Evolutionary conservation across 2,888 invertebrate genomes (phyloP).

Genomic region (Mylabris sibirica): DNA sequence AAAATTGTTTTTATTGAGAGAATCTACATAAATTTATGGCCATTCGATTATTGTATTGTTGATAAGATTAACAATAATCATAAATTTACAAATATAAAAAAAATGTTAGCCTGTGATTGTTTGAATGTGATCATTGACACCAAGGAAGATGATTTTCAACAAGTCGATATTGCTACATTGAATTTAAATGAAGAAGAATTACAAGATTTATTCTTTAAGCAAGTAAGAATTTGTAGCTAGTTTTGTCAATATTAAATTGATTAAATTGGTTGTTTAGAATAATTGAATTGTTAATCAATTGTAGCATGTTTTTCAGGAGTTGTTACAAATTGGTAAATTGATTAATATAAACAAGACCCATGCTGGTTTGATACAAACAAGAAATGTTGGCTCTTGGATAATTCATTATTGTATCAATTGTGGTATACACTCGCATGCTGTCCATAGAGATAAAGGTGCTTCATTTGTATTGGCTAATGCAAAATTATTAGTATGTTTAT

Average conservation of each 20-base stretch:
- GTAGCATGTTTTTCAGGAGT: slow-evolving; percentile 60
- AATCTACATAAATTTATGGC: not conserved
- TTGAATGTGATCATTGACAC: slow-evolving; percentile 74
- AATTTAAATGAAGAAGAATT: slow-evolving; percentile 68
- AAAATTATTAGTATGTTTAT: slow-evolving; percentile 66
- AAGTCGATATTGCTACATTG: slow-evolving; percentile 66
- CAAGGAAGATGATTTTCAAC: slow-evolving; percentile 66
- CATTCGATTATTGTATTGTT: not conserved
- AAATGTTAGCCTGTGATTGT: slow-evolving; percentile 78
- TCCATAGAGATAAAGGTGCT: slow-evolving; percentile 66
- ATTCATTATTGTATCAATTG: slow-evolving; percentile 72
- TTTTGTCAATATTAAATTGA: slow-evolving; percentile 3
- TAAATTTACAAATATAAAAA: not conserved
- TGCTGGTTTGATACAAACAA: slow-evolving; percentile 66
- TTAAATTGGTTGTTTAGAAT: not conserved
- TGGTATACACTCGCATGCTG: slow-evolving; percentile 69
- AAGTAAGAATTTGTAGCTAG: slow-evolving; percentile 62
- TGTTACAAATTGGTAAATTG: slow-evolving; percentile 64
- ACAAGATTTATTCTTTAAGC: slow-evolving; percentile 72
- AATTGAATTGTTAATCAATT: not conserved
- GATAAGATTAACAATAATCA: not conserved
- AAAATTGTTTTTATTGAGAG: no score
- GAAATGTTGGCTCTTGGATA: slow-evolving; percentile 68
- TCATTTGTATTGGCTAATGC: slow-evolving; percentile 65
- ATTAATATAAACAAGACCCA: slow-evolving; percentile 66